A percentile compares a stretch with the other conserved stretches of the same genome.
Evolutionary conservation across 2,113 vertebrate genomes (phyloP).

Genomic region (Hydrochoerus hydrochaeris): DNA sequence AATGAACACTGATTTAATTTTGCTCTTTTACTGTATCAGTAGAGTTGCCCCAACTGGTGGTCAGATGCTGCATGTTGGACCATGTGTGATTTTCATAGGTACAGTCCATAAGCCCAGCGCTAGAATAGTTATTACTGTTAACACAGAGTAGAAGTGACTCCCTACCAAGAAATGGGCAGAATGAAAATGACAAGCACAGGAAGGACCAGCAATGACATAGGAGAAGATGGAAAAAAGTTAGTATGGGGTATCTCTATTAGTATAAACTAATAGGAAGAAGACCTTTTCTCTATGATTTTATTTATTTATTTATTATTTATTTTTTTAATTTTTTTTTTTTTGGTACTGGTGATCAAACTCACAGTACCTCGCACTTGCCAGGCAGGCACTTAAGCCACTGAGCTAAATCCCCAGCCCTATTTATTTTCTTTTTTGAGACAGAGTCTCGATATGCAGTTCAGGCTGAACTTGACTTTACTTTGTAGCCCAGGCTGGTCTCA

Average conservation of each 20-base stretch:
- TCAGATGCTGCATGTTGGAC: constrained; percentile 11
- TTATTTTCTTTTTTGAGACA: too few relatives aligned
- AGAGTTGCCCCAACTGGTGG: neutral
- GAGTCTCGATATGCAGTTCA: too few relatives aligned
- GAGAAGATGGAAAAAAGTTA: neutral
- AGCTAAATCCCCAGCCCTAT: too few relatives aligned
- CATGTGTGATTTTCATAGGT: neutral
- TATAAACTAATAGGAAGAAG: neutral
- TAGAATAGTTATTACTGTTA: neutral
- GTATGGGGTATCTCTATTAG: neutral
- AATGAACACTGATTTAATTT: constrained; percentile 45
- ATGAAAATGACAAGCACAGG: constrained; percentile 36
- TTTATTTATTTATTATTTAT: too few relatives aligned
- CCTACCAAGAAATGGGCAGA: neutral
- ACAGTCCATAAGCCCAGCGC: neutral
- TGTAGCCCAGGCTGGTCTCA: too few relatives aligned
- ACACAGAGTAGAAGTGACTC: neutral
- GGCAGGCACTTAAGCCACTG: too few relatives aligned
- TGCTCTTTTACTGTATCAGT: constrained; percentile 42
- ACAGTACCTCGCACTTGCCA: too few relatives aligned
- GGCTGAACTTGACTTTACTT: too few relatives aligned
- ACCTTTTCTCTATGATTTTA: neutral
- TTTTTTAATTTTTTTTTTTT: too few relatives aligned
- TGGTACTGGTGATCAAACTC: too few relatives aligned
- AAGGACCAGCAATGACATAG: neutral